Base-by-base conservation (phyloP, 2,888 invertebrate species). In the Xanthia togata region DNA sequence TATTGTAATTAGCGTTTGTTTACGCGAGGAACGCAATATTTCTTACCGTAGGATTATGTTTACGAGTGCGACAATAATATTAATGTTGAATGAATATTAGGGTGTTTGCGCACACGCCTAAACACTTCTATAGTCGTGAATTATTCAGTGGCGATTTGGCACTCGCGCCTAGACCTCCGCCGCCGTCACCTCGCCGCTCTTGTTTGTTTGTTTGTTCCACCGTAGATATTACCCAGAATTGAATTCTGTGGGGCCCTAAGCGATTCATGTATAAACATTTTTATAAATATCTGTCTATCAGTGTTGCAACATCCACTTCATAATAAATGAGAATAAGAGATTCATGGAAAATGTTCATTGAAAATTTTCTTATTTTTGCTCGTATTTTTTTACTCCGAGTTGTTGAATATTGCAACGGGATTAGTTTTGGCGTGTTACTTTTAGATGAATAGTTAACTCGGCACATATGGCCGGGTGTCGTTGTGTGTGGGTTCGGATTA, bases 71-170 rank as follows among this genome's bases (percentile, higher is more conserved):
- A 91, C 90, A 93, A 92, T 94, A 93, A 93, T 92, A 93, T 95
- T 92, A 95, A 96, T 95, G 95, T 94, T 95, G 93, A 94, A 94
- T 89, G 93, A 92, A 94, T 94, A 95, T 94, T 92, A 93, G 89
- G 79, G 89, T 93, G 93, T 94, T 95, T 94, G 92, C 90, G 93
- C 92, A 93, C 92, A 94, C 92, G 92, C 90, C 91, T 94, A 91
- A 93, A 95, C 93, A 93, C 93, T 93, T 93, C 90, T 90, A 90
- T 88, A 87, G 85, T 90, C 88, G 88, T 96, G 95, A 95, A 96
- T 96, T 87, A 96, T 96, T 96, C 95, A 96, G 88, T 82, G 89
- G 90, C 83, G 72, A 88, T 86, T 87, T 87, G 89, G 89, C 83
- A 86, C 87, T 89, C 86, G 81, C 84, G 82, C 84, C 86, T 80